These are phyloP conservation scores for Heteromurus nitidus DNA, from an alignment of 2,888 invertebrate genomes.

Conservation along the genomic window DNA sequence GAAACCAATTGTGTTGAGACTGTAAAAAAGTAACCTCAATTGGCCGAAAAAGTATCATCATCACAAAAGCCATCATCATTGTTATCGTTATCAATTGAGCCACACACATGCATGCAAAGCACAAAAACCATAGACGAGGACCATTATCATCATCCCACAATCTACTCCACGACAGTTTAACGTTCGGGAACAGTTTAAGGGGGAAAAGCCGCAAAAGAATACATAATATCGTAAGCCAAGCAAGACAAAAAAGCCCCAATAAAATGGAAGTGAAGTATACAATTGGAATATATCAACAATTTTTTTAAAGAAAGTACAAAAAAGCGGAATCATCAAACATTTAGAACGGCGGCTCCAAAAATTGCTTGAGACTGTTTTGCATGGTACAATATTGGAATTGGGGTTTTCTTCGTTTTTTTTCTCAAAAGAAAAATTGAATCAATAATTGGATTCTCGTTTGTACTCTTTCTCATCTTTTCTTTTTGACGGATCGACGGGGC, in stretches of 20 bases:
- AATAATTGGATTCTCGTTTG: conserved; percentile 51
- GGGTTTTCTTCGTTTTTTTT: neutral
- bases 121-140: conserved; percentile 28
- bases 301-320: neutral
- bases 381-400: neutral
- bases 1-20: conserved; percentile 45
- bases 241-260: conserved; percentile 1
- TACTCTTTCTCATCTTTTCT: neutral
- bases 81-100: conserved; percentile 56
- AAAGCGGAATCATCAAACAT: conserved; percentile 13
- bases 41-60: conserved; percentile 46
- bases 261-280: neutral
- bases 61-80: conserved; percentile 34
- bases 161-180: conserved; percentile 20
- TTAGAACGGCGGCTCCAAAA: neutral
- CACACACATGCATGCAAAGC: conserved; percentile 60
- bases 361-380: neutral
- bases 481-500: conserved; percentile 16
- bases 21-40: conserved; percentile 53
- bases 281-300: neutral
- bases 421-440: neutral
- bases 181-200: conserved; percentile 39
- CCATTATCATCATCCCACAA: conserved; percentile 24
- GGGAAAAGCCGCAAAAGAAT: neutral
- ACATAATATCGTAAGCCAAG: neutral